These are phyloP conservation scores for Paraescarpia echinospica DNA, from an alignment of 1,140 invertebrate genomes.

Conservation along the genomic window DNA sequence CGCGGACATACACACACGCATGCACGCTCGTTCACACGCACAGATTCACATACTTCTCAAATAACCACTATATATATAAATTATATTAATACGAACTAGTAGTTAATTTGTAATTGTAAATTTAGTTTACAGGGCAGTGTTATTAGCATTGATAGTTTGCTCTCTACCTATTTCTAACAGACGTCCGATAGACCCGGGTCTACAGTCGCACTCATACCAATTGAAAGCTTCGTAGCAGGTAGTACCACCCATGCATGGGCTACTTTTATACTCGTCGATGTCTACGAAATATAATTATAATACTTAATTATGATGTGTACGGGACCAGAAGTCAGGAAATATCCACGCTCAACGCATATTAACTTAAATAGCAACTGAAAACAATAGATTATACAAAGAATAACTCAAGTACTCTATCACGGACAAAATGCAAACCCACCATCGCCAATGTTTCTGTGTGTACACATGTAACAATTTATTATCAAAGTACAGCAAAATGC, in stretches of 20 bases:
- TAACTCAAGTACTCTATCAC: too few relatives aligned
- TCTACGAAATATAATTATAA: background rate
- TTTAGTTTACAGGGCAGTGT: background rate
- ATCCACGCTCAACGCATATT: too few relatives aligned
- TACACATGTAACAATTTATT: too few relatives aligned
- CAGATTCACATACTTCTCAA: background rate
- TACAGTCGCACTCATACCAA: background rate
- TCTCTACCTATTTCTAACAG: background rate
- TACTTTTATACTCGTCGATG: background rate
- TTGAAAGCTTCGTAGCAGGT: background rate
- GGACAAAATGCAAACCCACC: too few relatives aligned
- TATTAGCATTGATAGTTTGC: too few relatives aligned
- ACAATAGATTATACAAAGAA: too few relatives aligned
- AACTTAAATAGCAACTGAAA: too few relatives aligned
- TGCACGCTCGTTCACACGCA: background rate
- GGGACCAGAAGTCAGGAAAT: too few relatives aligned
- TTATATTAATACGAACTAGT: background rate
- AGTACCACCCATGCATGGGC: background rate
- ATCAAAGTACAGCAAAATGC: too few relatives aligned
- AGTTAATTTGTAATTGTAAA: background rate
- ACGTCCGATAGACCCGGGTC: background rate
- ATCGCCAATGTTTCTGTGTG: too few relatives aligned
- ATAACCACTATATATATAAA: background rate
- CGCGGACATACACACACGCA: background rate
- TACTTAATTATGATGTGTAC: background rate